Base-by-base conservation (phyloP, 2,113 vertebrate genomes). In the Bungarus multicinctus region DNA sequence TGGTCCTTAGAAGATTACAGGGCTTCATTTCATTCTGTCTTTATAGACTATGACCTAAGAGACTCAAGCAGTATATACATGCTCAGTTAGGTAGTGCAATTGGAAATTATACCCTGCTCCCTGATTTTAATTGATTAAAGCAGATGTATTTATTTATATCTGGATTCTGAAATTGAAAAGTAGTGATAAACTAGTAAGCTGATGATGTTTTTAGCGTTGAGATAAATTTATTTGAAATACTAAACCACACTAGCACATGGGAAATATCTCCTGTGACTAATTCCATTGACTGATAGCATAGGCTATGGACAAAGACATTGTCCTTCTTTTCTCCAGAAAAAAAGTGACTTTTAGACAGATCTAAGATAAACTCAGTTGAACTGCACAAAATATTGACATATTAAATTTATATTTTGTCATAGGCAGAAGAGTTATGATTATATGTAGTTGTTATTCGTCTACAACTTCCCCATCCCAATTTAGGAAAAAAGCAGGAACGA, bases 1-100 rank as follows among this genome's bases (percentile, higher is more conserved):
- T 95, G 87, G 85, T 91, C 93, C 81, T 60, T 94, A 90, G 94
- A 95, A 93, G 22, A 93, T 57, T 85, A 95, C 92, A 92, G 81
- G 25, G 23, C 92, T 0, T 74, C 45, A 8, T 18, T 34, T 89
- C 93, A 45, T 85, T 39, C 16, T 45, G 88, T 87, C 14, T 89
- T 94, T 95, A 87, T 9, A 74, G 39, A 47, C 86, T 92, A 4
- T 54, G 50, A 5, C 58, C 93, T 16, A 55, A 92, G 91, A 94
- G 95, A 74, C 85, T 94, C 92, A 89, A n/a, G 12, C 20, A 93
- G 7, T 88, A 23, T 94, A 0, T 92, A 39, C 91, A 89, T 89
- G 23, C 92, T 52, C 95, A 55, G 34, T n/a, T 90, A 90, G 54
- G 16, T 92, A n/a, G 43, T 57, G 10, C 64, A 4, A 81, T 74